Evolutionary conservation across 2,797 vertebrate genomes (phyloP).

Genomic region (Distichodus sexfasciatus): DNA sequence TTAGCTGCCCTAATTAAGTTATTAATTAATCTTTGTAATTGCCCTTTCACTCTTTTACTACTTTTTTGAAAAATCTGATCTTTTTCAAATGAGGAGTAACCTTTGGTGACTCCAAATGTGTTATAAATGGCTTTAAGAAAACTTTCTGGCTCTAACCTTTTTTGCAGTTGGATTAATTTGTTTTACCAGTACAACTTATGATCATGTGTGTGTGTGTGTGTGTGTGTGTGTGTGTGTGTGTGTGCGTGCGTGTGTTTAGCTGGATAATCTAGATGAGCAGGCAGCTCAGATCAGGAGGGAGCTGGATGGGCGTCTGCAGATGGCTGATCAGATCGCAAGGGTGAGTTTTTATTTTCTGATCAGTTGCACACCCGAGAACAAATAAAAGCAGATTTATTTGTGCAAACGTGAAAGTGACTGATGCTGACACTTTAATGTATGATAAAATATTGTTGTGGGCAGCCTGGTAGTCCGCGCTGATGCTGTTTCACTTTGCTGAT

Average conservation of each 20-base stretch:
- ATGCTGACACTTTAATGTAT: slow-evolving; percentile 8
- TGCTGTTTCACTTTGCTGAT: too few species aligned
- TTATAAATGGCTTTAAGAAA: slow-evolving; percentile 10
- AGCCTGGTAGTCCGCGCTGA: background rate
- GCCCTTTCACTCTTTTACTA: slow-evolving; percentile 1
- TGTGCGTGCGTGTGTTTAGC: slow-evolving; percentile 72
- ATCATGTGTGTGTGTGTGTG: slow-evolving; percentile 10
- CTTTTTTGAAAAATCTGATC: background rate
- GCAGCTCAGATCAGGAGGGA: slow-evolving; percentile 97
- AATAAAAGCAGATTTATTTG: slow-evolving; percentile 8
- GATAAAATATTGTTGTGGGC: background rate
- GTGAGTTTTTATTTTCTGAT: slow-evolving; percentile 73
- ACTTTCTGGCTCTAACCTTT: too few species aligned
- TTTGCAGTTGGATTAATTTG: slow-evolving; percentile 28
- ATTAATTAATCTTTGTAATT: slow-evolving; percentile 14
- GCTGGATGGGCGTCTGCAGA: slow-evolving; percentile 96
- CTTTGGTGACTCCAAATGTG: slow-evolving; percentile 9
- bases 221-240: slow-evolving; percentile 26
- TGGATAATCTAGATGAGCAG: slow-evolving; percentile 98
- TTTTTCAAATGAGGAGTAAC: slow-evolving; percentile 6
- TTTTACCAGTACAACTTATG: background rate
- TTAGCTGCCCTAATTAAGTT: background rate
- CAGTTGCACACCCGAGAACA: slow-evolving; percentile 16
- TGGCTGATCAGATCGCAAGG: slow-evolving; percentile 99
- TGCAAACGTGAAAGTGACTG: background rate